Percentiles rank a stretch among this genome's conserved stretches.
These are phyloP conservation scores for Stigmatopora argus DNA, from an alignment of 2,113 vertebrate genomes.

Conservation along the genomic window DNA sequence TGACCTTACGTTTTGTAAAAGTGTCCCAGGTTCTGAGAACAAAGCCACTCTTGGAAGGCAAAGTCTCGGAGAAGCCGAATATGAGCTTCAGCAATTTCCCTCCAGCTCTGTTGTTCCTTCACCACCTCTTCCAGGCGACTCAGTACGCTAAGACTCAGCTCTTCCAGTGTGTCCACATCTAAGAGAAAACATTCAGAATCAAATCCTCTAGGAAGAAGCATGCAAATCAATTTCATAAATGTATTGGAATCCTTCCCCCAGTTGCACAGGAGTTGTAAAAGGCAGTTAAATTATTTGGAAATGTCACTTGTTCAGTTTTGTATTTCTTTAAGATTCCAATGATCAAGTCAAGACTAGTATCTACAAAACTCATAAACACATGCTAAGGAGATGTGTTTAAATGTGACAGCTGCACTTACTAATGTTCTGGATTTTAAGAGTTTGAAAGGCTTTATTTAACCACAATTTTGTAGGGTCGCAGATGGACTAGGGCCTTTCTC, in stretches of 20 bases:
- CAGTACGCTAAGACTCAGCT: conserved; percentile 72
- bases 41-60: conserved; percentile 79
- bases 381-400: not conserved
- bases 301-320: not conserved
- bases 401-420: not conserved
- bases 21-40: conserved; percentile 73
- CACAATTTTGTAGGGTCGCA: not conserved
- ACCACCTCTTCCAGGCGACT: conserved; percentile 73
- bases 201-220: conserved; percentile 19
- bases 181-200: conserved; percentile 16
- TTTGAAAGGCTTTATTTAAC: not conserved
- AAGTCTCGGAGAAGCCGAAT: conserved; percentile 73
- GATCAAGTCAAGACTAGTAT: not conserved
- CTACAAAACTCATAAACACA: not conserved
- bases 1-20: conserved; percentile 72
- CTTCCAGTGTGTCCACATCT: conserved; percentile 78
- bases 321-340: not conserved
- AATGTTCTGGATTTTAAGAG: not conserved
- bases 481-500: not conserved
- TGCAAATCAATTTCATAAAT: conserved; percentile 18
- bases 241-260: not conserved
- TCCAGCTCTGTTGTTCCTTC: conserved; percentile 65
- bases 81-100: conserved; percentile 69
- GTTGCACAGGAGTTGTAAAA: not conserved
- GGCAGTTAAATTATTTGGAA: not conserved